phyloP scores from a whole-genome alignment of 2,113 vertebrate species.

The Canis aureus region DNA sequence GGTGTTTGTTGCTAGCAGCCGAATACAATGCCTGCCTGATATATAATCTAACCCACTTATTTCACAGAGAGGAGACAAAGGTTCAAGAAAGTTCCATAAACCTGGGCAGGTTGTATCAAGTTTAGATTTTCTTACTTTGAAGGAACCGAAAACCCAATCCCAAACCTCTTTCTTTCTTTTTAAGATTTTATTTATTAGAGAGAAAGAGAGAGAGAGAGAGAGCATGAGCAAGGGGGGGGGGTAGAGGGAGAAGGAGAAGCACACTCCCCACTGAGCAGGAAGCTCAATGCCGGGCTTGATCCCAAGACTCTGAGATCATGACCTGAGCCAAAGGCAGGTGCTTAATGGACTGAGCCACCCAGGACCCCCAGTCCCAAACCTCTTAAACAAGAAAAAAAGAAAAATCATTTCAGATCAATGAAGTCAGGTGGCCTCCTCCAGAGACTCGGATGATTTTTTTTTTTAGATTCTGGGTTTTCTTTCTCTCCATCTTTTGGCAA shows the following conservation, averaged over 20 bases:
- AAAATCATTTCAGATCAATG: conserved; percentile 12
- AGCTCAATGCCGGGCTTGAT: no score
- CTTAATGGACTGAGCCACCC: no score
- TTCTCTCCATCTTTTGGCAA: not conserved
- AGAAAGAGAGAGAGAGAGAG: no score
- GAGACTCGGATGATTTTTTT: not conserved
- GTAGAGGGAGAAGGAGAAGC: no score
- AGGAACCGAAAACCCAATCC: not conserved
- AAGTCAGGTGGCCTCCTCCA: conserved; percentile 50
- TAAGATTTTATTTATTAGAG: no score
- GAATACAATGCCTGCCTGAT: conserved; percentile 51
- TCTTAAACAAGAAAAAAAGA: not conserved
- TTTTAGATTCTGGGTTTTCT: not conserved
- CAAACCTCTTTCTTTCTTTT: not conserved
- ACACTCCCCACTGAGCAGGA: no score
- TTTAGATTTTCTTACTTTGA: conserved; percentile 41
- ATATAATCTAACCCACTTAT: conserved; percentile 57
- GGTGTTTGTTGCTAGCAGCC: conserved; percentile 29
- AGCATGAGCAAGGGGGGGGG: no score
- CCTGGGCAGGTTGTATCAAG: not conserved
- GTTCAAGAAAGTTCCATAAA: conserved; percentile 28
- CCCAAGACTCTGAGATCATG: no score
- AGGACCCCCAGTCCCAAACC: not conserved
- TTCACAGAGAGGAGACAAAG: conserved; percentile 59
- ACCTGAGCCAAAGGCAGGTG: no score